phyloP scores from a whole-genome alignment of 2,113 vertebrate genomes.

The Solea senegalensis region DNA sequence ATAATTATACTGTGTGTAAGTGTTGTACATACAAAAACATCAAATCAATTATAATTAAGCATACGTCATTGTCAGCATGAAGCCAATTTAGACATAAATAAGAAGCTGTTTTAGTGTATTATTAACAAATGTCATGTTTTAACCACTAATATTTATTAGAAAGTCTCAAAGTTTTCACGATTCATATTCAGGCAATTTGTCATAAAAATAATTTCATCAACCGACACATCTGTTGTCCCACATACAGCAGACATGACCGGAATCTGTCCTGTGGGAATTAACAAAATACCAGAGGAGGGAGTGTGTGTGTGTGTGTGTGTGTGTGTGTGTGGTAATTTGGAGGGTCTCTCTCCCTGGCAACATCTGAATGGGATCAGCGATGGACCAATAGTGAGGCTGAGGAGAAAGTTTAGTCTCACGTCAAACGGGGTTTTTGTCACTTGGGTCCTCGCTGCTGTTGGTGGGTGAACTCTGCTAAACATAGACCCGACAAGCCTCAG shows the following conservation, averaged over 20 bases:
- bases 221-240: conserved; percentile 32
- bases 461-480: conserved; percentile 50
- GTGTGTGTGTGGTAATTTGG: conserved; percentile 25
- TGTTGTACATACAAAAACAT: too few species aligned
- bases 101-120: too few species aligned
- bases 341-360: conserved; percentile 66
- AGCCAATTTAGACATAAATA: too few species aligned
- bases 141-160: too few species aligned
- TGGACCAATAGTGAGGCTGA: conserved; percentile 47
- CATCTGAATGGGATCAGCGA: conserved; percentile 56
- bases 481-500: conserved; percentile 53
- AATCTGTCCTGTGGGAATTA: conserved; percentile 54
- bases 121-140: too few species aligned
- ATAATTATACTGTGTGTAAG: too few species aligned
- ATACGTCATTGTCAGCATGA: too few species aligned
- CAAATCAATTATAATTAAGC: too few species aligned
- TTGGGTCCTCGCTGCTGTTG: conserved; percentile 47
- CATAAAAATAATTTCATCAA: background rate
- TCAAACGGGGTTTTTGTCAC: conserved; percentile 50
- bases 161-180: too few species aligned
- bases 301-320: conserved; percentile 41
- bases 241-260: conserved; percentile 8
- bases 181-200: too few species aligned
- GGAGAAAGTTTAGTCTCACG: conserved; percentile 23
- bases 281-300: conserved; percentile 56